Evolutionary conservation across 2,888 invertebrate genomes (phyloP), one percentile per base, ranked within the genome.

Genomic region (Nebria salina): DNA sequence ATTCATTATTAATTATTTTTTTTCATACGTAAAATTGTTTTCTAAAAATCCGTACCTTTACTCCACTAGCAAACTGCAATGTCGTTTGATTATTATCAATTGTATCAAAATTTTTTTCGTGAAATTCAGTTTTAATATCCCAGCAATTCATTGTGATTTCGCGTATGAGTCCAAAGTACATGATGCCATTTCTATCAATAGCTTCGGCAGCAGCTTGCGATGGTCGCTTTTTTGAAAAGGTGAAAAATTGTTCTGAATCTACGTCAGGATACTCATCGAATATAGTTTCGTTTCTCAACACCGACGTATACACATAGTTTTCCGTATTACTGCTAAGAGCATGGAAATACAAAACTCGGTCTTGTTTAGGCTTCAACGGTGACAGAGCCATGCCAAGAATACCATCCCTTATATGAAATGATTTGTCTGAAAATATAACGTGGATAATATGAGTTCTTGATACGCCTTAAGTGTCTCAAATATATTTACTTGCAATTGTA

Each of bases 171-270:
- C 95, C 95, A 86, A 93, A 95, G 86, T 92, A 95, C 83, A 95
- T 88, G 81, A 95, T 90, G 0, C 95, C 95, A 74, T 92, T 90
- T 54, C 90, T 90, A 84, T 95, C 94, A 85, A 95, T 93, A 0
- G 93, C 94, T 86, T 95, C 90, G 0, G 94, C 93, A 3, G 93
- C 95, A n/a, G 93, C 91, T 86, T 96, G 96, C 0, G 93, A 92
- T 0, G 90, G 86, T 66, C 95, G 91, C 78, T 83, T 88, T 13
- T 72, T 75, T 11, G n/a, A 20, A 41, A 43, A 75, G 87, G 92
- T 91, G 75, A 90, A 89, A 83, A 93, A 91, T 25, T 91, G 88
- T 65, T 91, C 86, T 0, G 93, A 90, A 0, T 90, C 88, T 0
- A 91, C 90, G 54, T 90, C 90, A 0, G 90, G 85, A 83, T 91